Evolutionary conservation across 2,113 vertebrate genomes (phyloP).

Genomic region (Burhinus oedicnemus): DNA sequence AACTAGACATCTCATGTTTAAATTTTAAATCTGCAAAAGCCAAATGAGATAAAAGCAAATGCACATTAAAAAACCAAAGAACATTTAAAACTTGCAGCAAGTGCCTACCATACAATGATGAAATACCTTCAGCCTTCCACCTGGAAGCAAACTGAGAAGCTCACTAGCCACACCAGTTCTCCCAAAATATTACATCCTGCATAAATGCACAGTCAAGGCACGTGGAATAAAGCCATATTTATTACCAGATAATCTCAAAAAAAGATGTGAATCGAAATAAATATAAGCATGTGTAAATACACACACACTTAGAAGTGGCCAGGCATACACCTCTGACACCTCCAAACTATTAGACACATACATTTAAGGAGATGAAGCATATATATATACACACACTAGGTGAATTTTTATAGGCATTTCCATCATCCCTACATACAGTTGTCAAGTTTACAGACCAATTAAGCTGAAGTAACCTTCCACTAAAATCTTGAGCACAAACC

Average conservation of each 20-base stretch:
- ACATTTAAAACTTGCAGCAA: not conserved
- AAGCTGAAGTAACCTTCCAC: not conserved
- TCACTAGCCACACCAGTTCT: not conserved
- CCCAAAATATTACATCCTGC: not conserved
- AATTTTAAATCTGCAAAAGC: not conserved
- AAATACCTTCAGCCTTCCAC: not conserved
- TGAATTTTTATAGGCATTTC: not conserved
- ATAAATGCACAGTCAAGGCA: not conserved
- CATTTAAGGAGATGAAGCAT: not conserved
- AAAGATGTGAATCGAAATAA: not conserved
- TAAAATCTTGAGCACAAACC: constrained; percentile 39
- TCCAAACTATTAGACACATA: not conserved
- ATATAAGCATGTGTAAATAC: not conserved
- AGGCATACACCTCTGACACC: not conserved
- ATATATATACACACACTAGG: no score
- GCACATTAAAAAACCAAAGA: not conserved
- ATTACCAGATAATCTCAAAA: not conserved
- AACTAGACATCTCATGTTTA: not conserved
- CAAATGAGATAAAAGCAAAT: not conserved
- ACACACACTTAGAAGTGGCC: not conserved
- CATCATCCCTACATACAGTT: not conserved
- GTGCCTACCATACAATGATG: not conserved
- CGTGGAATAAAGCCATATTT: not conserved
- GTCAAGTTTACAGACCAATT: not conserved
- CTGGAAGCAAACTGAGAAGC: not conserved